A percentile compares a stretch with the other conserved stretches of the same genome.
phyloP scores from a whole-genome alignment of 2,113 vertebrate species.

The Misgurnus mizolepis region DNA sequence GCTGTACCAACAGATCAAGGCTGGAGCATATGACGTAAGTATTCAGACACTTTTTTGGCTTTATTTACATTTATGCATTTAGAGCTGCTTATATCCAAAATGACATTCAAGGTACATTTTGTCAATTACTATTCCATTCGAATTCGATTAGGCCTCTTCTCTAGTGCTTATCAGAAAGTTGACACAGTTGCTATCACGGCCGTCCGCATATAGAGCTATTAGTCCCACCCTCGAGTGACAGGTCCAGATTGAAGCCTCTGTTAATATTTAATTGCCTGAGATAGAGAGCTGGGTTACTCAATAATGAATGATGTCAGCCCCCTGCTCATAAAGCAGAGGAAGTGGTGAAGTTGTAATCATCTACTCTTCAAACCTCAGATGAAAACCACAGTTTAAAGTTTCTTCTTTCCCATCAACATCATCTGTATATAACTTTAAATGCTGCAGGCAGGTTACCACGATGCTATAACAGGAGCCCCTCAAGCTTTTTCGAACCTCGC shows the following conservation, averaged over 20 bases:
- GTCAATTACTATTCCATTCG: no score
- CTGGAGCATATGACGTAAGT: constrained; percentile 97
- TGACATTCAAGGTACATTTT: no score
- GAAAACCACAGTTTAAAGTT: constrained; percentile 4
- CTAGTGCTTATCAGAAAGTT: neutral
- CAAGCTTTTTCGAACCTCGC: neutral
- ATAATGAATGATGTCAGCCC: constrained; percentile 37
- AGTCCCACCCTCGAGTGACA: constrained; percentile 9
- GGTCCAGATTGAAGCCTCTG: constrained; percentile 38
- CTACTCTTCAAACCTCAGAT: neutral
- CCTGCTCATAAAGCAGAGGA: constrained; percentile 7
- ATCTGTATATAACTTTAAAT: neutral
- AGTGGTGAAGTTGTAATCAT: constrained; percentile 13
- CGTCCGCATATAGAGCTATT: constrained; percentile 10
- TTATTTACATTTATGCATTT: neutral
- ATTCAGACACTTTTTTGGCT: neutral
- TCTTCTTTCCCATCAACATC: neutral
- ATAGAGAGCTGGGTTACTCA: constrained; percentile 40
- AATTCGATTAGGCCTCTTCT: neutral
- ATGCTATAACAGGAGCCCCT: no score
- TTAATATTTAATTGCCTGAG: constrained; percentile 54
- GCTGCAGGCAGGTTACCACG: neutral
- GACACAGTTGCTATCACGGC: constrained; percentile 3
- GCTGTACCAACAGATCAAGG: constrained; percentile 99
- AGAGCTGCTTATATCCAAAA: neutral